Percentiles rank a stretch among this genome's conserved stretches.
These are phyloP conservation scores for Unio pictorum DNA, from an alignment of 2,888 invertebrate genomes.

Conservation along the genomic window DNA sequence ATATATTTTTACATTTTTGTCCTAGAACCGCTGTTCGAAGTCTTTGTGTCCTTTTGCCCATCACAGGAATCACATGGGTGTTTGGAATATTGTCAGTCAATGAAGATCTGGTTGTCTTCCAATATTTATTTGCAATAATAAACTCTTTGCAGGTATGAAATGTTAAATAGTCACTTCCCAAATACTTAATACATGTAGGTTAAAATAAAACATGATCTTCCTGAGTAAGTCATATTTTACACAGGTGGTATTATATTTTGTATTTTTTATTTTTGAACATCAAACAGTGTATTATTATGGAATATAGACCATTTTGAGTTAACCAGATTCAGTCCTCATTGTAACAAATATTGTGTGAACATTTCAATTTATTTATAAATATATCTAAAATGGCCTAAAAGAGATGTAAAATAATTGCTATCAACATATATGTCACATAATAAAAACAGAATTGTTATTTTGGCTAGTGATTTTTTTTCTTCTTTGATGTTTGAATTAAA, in stretches of 20 bases:
- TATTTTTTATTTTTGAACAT: too few relatives aligned
- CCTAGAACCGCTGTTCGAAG: slow-evolving; percentile 44
- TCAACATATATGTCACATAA: neutral
- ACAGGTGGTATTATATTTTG: too few relatives aligned
- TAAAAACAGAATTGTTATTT: neutral
- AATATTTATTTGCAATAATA: slow-evolving; percentile 50
- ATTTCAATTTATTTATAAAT: too few relatives aligned
- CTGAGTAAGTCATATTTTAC: too few relatives aligned
- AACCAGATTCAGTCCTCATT: too few relatives aligned
- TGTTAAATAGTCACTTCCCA: too few relatives aligned
- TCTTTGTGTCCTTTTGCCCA: slow-evolving; percentile 47
- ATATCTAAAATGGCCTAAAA: too few relatives aligned
- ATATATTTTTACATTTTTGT: neutral
- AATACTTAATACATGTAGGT: neutral
- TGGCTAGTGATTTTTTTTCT: neutral
- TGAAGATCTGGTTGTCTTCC: slow-evolving; percentile 38
- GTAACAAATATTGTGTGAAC: too few relatives aligned
- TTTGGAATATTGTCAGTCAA: slow-evolving; percentile 53
- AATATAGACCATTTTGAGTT: too few relatives aligned
- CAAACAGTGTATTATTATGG: too few relatives aligned
- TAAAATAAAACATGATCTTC: neutral
- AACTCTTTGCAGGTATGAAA: slow-evolving; percentile 52
- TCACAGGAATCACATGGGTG: slow-evolving; percentile 53
- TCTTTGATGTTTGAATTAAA: too few relatives aligned
- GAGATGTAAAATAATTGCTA: too few relatives aligned